Evolutionary conservation across 2,113 vertebrate species (phyloP).

Genomic region (Steatornis caripensis): DNA sequence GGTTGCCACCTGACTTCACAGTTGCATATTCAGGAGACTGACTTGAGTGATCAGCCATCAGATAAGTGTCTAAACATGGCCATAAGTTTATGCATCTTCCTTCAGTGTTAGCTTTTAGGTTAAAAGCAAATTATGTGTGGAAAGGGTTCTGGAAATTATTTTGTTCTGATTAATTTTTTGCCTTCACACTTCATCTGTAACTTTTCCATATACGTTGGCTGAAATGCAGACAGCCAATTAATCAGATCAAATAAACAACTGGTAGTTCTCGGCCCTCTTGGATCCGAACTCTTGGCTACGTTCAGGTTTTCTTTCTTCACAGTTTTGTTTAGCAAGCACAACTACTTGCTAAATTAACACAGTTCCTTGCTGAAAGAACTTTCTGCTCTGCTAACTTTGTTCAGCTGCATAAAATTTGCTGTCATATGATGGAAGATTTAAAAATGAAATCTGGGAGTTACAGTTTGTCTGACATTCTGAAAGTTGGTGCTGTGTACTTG

Average conservation of each 20-base stretch:
- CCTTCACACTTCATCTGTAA: background rate
- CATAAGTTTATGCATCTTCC: background rate
- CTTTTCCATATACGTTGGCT: background rate
- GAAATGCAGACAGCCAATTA: background rate
- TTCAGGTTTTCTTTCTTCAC: background rate
- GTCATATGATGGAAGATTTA: background rate
- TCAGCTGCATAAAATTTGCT: background rate
- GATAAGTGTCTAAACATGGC: background rate
- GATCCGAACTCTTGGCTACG: background rate
- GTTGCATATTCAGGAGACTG: background rate
- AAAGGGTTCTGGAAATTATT: background rate
- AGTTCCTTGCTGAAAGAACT: background rate
- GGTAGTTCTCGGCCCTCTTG: background rate
- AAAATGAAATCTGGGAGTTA: background rate
- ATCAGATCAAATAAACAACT: background rate
- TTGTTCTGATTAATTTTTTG: background rate
- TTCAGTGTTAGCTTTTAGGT: background rate
- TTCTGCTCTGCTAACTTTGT: constrained; percentile 5
- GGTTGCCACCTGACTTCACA: background rate
- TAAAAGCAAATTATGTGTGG: background rate
- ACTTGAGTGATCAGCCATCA: accelerated
- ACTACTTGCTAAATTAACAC: background rate
- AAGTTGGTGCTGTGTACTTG: background rate
- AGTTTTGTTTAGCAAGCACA: background rate
- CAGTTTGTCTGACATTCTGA: background rate